phyloP scores from a whole-genome alignment of 2,888 invertebrate genomes.

The Calameuta pallipes region DNA sequence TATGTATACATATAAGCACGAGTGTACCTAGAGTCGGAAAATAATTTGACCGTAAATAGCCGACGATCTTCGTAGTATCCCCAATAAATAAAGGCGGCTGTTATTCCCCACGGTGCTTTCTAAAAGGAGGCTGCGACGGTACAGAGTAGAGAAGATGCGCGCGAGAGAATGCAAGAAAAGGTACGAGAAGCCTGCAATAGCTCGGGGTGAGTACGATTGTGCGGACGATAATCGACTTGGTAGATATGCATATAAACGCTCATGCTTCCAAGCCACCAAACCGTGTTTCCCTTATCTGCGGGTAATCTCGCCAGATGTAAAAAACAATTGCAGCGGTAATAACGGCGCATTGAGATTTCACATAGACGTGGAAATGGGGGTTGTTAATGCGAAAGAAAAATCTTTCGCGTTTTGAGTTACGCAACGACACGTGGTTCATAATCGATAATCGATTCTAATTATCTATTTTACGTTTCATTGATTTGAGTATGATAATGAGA shows the following conservation, averaged over 20 bases:
- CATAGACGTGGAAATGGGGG: too few species aligned
- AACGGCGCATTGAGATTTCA: conserved; percentile 24
- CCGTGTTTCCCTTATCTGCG: conserved; percentile 40
- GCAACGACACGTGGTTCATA: too few species aligned
- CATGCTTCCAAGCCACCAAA: conserved; percentile 27
- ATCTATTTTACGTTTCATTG: background rate
- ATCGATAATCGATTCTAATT: too few species aligned
- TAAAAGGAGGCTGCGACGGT: conserved; percentile 14
- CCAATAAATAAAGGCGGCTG: conserved; percentile 28
- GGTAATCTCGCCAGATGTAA: conserved; percentile 42
- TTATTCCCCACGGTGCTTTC: conserved; percentile 9
- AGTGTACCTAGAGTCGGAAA: conserved; percentile 19
- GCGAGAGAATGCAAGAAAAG: conserved; percentile 7
- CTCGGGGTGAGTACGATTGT: conserved; percentile 43
- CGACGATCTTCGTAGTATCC: conserved; percentile 9
- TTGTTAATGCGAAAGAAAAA: too few species aligned
- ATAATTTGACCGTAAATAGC: conserved; percentile 36
- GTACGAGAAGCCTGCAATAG: conserved; percentile 39
- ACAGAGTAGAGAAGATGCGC: conserved; percentile 4
- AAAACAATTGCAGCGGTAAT: conserved; percentile 41
- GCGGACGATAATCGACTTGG: conserved; percentile 49
- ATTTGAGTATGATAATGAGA: background rate
- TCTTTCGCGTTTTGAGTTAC: too few species aligned
- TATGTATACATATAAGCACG: conserved; percentile 16
- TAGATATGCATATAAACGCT: conserved; percentile 51